Base-by-base conservation (phyloP, 2,113 vertebrate genomes). In the Nesoenas mayeri region DNA sequence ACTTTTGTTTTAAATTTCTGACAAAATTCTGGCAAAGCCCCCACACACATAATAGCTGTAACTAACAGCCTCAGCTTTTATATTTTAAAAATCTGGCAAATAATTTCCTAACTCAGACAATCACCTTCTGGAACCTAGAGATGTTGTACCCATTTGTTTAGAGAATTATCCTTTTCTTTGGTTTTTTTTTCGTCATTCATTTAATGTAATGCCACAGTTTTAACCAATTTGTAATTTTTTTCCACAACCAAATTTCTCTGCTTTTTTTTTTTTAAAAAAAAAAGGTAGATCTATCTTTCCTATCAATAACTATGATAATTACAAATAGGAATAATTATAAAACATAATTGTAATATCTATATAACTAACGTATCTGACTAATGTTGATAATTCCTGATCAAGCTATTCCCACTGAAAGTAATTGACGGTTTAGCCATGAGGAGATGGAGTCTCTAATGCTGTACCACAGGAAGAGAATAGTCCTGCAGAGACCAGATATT, bases 1-100 rank as follows among this genome's bases (percentile, higher is more conserved):
- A 86, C 74, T 92, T 93, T 72, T 87, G 77, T 95, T 93, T 66
- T 48, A 95, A 95, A 74, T 90, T 94, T 96, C 93, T 96, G 69
- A 78, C 94, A 86, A 74, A 38, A 38, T 38, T 38, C 38, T 38
- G 24, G 79, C 29, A 80, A 85, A 53, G 40, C 1, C 1, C 13
- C 1, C 13, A 40, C 40, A 40, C 14, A 36, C 65, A 53, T 78
- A 89, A 91, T 29, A 91, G 18, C 71, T 86, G 61, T 85, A 91
- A 61, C 29, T 74, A 62, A 47, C 58, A 57, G 44, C 47, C 38
- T 84, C 26, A 11, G 17, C 7, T 79, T 91, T 89, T 73, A 24
- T 38, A 14, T 87, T 85, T 88, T 73, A 71, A 78, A 62, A 81
- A 42, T 26, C 5, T n/a, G 5, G 75, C 15, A 25, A 71, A 73